These are phyloP conservation scores for Callospermophilus lateralis DNA, from an alignment of 2,113 vertebrate species.

Conservation along the genomic window DNA sequence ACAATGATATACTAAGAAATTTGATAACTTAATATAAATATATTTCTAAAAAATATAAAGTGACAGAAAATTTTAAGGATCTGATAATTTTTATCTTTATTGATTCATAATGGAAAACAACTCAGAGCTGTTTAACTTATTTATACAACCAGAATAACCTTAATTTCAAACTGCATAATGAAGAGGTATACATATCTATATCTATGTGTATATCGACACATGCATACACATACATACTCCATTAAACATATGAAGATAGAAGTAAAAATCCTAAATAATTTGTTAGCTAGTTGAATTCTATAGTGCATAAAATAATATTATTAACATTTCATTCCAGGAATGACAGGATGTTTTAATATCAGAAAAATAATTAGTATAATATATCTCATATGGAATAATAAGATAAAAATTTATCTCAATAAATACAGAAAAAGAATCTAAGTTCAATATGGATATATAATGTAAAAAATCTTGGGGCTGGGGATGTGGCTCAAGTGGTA, in stretches of 20 bases:
- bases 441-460: not conserved
- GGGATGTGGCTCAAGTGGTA: too few species aligned
- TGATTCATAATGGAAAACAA: not conserved
- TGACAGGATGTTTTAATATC: not conserved
- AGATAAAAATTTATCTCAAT: not conserved
- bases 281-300: constrained; percentile 6
- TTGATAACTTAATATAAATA: not conserved
- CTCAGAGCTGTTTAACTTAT: not conserved
- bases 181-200: not conserved
- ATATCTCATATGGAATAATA: not conserved
- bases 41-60: not conserved
- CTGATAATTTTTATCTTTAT: not conserved
- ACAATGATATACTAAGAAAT: not conserved
- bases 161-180: constrained; percentile 8
- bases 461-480: not conserved
- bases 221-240: not conserved
- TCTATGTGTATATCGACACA: accelerated
- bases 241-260: not conserved
- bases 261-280: not conserved
- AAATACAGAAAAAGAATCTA: constrained; percentile 19
- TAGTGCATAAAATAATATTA: not conserved
- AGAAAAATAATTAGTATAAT: not conserved
- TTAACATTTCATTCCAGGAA: constrained; percentile 22
- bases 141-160: not conserved
- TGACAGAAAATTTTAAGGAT: constrained; percentile 30